A percentile compares a stretch with the other conserved stretches of the same genome.
Conservation (phyloP, 2,888 invertebrate genomes). For the Xylophagus ater region DNA sequence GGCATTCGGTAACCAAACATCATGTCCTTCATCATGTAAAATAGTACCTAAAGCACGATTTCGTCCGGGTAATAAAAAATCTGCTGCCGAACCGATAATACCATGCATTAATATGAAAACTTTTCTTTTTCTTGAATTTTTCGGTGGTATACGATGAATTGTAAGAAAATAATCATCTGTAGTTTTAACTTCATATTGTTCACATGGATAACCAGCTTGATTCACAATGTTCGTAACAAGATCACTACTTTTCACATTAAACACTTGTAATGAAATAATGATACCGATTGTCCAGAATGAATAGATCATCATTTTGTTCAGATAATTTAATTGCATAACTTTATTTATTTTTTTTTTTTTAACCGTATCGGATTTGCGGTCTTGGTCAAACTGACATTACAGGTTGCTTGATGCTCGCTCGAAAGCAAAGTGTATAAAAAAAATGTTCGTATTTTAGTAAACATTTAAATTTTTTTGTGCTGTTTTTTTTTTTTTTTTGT, state of each 20-base stretch:
- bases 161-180: conserved; percentile 28
- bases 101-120: conserved; percentile 32
- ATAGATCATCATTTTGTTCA: too few species aligned
- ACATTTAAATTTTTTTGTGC: too few species aligned
- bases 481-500: too few species aligned
- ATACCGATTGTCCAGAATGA: too few species aligned
- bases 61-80: conserved; percentile 27
- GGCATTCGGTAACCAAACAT: conserved; percentile 33
- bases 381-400: too few species aligned
- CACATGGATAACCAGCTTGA: conserved; percentile 25
- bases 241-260: conserved; percentile 16
- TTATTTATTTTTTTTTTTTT: too few species aligned
- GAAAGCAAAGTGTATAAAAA: too few species aligned
- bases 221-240: conserved; percentile 26
- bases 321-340: too few species aligned
- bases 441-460: too few species aligned
- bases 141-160: conserved; percentile 29
- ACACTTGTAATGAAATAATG: too few species aligned
- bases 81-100: conserved; percentile 26
- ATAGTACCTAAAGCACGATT: conserved; percentile 25
- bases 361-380: too few species aligned
- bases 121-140: conserved; percentile 23
- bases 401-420: too few species aligned
- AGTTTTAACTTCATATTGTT: conserved; percentile 25
- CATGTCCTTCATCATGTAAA: conserved; percentile 30